Conservation (phyloP, 2,888 invertebrate species). For the Cheilosia scutellata region DNA sequence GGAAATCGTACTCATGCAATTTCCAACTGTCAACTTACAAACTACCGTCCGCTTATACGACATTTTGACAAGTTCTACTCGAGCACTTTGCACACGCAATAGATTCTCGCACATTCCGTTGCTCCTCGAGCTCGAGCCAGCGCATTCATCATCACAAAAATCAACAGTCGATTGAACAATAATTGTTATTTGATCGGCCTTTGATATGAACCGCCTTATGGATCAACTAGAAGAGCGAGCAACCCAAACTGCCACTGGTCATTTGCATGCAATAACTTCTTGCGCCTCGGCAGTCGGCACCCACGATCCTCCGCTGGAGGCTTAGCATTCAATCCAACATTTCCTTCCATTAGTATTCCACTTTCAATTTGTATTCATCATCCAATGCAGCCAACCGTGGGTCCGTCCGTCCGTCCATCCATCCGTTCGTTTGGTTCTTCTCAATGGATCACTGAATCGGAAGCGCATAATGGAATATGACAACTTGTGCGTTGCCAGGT, state of each 20-base stretch:
- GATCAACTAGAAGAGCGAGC: conserved; percentile 43
- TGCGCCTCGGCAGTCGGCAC: conserved; percentile 39
- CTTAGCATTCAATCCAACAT: conserved; percentile 53
- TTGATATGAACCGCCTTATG: conserved; percentile 57
- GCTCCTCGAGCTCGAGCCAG: background rate
- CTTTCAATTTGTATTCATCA: conserved; percentile 68
- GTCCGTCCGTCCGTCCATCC: conserved; percentile 47
- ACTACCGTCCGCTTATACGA: conserved; percentile 19
- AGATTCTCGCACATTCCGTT: conserved; percentile 26
- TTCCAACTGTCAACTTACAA: background rate
- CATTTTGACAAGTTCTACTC: conserved; percentile 25
- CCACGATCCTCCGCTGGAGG: conserved; percentile 45
- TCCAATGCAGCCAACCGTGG: conserved; percentile 41
- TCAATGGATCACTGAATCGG: conserved; percentile 74
- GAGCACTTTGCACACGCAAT: background rate
- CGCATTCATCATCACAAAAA: conserved; percentile 12
- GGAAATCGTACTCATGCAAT: background rate
- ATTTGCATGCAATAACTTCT: conserved; percentile 51
- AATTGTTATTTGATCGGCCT: conserved; percentile 48
- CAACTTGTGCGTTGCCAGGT: conserved; percentile 69
- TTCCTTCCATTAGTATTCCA: conserved; percentile 66
- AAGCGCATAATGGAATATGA: conserved; percentile 74
- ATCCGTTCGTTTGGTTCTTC: conserved; percentile 46
- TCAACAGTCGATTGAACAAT: conserved; percentile 40
- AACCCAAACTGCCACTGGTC: conserved; percentile 41